Evolutionary conservation across 2,113 vertebrate species (phyloP), one percentile per base, ranked within the genome.

Genomic region (Plectropomus leopardus): DNA sequence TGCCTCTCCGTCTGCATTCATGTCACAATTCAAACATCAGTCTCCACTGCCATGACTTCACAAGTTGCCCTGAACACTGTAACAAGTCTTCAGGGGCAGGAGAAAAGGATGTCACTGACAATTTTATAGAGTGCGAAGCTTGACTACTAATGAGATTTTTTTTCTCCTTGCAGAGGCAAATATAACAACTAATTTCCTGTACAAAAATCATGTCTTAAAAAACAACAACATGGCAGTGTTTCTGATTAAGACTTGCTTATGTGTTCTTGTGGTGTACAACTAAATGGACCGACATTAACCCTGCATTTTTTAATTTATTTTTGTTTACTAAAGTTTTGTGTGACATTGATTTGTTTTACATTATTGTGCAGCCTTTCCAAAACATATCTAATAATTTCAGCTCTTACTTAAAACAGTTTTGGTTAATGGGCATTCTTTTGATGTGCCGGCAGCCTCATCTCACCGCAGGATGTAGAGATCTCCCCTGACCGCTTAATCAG

Each of bases 21-120:
- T 84, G 90, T 84, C 84, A 79, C 88, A 82, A 45, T 86, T 87
- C 86, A 78, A 81, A 82, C 86, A 86, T 88, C 87, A 63, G 83
- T 88, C 89, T 85, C 73, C 83, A 58, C 53, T 68, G 67, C 45
- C 72, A 64, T 76, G 78, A 66, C 75, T 85, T 86, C 86, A 80
- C 73, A 72, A 88, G 78, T 73, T 70, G 86, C 86, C 83, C 82
- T 75, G 80, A 90, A 87, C 85, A 78, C 84, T 78, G 78, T 87
- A 88, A 90, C 84, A 88, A 92, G 84, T 87, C 91, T 88, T 80
- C 59, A 64, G 88, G 86, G 84, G 82, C 69, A 83, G 59, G 50
- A 76, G 60, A 79, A 65, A 82, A 71, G 78, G 80, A 90, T 87
- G 82, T 83, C 75, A 73, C 68, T 72, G 80, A 87, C 80, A 83